These are phyloP conservation scores for Butorides virescens DNA, from an alignment of 2,113 vertebrate genomes.

Conservation along the genomic window DNA sequence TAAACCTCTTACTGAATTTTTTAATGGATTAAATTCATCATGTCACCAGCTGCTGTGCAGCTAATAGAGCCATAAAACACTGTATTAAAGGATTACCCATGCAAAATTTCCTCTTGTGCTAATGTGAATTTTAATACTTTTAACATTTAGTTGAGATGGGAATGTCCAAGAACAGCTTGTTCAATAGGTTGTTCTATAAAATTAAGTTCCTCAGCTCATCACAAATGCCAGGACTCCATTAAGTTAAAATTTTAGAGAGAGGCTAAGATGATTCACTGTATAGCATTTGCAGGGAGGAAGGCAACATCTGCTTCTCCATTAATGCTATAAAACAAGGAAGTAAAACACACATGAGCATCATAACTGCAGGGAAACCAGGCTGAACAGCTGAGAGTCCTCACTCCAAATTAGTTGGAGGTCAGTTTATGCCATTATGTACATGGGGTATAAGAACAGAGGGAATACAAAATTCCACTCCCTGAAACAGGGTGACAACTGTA, in stretches of 20 bases:
- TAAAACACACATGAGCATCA: background rate
- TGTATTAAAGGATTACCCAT: slow-evolving; percentile 90
- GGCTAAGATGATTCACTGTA: slow-evolving; percentile 81
- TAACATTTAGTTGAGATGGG: slow-evolving; percentile 89
- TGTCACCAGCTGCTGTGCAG: slow-evolving; percentile 88
- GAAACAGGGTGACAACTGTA: background rate
- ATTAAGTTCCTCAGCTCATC: slow-evolving; percentile 85
- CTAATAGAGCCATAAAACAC: slow-evolving; percentile 89
- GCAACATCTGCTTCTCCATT: slow-evolving; percentile 77
- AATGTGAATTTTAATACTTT: slow-evolving; percentile 92
- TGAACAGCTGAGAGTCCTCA: background rate
- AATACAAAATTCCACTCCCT: background rate
- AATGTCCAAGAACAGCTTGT: slow-evolving; percentile 89
- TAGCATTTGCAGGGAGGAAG: slow-evolving; percentile 65
- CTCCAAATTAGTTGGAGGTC: background rate
- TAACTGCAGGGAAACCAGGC: slow-evolving; percentile 4
- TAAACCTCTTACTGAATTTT: slow-evolving; percentile 87
- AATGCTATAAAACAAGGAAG: slow-evolving; percentile 52
- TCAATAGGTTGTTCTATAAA: slow-evolving; percentile 89
- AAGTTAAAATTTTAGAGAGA: slow-evolving; percentile 84
- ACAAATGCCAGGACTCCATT: slow-evolving; percentile 88
- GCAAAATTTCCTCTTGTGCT: slow-evolving; percentile 86
- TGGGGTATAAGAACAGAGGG: background rate
- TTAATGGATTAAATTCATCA: slow-evolving; percentile 90
- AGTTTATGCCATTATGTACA: background rate